Conservation (phyloP, 2,113 vertebrate species). For the Bettongia penicillata region DNA sequence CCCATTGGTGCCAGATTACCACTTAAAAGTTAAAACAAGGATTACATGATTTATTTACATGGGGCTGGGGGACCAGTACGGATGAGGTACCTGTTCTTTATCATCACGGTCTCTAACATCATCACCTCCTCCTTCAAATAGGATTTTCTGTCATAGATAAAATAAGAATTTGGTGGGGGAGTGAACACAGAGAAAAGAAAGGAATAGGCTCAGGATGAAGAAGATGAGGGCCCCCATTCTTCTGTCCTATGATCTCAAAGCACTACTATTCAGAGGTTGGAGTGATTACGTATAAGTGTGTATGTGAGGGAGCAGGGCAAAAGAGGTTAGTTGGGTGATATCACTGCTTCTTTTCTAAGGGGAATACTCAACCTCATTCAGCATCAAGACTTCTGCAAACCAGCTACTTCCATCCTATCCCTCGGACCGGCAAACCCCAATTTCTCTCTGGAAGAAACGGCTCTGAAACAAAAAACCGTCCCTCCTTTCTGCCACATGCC, state of each 20-base stretch:
- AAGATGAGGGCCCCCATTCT: background rate
- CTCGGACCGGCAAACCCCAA: background rate
- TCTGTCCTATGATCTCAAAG: background rate
- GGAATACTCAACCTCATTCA: background rate
- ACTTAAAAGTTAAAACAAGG: constrained; percentile 47
- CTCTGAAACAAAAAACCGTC: background rate
- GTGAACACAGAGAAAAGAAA: background rate
- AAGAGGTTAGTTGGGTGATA: background rate
- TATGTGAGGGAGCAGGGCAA: background rate
- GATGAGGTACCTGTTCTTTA: background rate
- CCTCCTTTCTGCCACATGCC: background rate
- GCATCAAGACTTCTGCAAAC: background rate
- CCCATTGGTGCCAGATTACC: background rate
- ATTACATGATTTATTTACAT: constrained; percentile 77
- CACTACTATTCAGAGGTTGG: background rate
- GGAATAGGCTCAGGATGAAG: background rate
- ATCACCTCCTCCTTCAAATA: constrained; percentile 15
- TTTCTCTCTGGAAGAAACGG: background rate
- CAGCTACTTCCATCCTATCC: background rate
- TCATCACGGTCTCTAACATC: background rate
- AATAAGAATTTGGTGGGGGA: background rate
- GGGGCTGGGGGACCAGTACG: constrained; percentile 49
- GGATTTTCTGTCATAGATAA: constrained; percentile 40
- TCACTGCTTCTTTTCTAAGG: background rate
- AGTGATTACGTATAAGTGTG: background rate